Base-by-base conservation (phyloP, 2,888 invertebrate species). In the Lymantria dispar region DNA sequence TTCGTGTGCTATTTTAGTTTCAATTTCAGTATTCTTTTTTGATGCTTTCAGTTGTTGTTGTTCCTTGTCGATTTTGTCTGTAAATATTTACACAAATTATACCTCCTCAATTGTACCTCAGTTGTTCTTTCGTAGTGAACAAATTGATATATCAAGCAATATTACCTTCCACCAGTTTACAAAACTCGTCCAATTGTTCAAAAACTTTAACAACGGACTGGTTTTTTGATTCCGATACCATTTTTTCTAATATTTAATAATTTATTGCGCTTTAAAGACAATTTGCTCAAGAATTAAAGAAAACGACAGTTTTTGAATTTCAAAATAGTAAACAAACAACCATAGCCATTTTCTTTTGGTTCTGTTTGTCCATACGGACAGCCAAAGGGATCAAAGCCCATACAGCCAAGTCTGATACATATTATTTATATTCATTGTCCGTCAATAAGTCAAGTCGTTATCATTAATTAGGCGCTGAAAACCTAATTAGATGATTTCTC, bases 51-150 rank as follows among this genome's bases (percentile, higher is more conserved):
- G 46, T 49, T 82, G 74, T 47, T 83, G 77, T 37, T 83, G 73
- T 47, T 83, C 75, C 52, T 76, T 80, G 11, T 77, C 76, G 0
- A 86, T 76, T 68, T 78, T 78, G 7, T 81, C 88, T 89, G 77
- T 41, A 74, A 80, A 58, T 39, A 11, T 38, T 33, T 33, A 48
- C n/a, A 51, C 1, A 29, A 39, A 47, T 9, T n/a, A 12, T 42
- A 7, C 14, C 22, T 22, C 22, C 3, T 3, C 22, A 22, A 22
- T 5, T 22, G n/a, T 22, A 3, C 22, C 3, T 22, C 2, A 22
- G 22, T n/a, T n/a, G 22, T 22, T 22, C 22, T 22, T 22, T 22
- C 22, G 22, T 22, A 22, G 22, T 22, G 5, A 22, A n/a, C n/a
- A n/a, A 9, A 9, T 41, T 15, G 10, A 33, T 37, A 15, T 44